Conservation (phyloP, 2,797 vertebrate genomes). For the Silurus lanzhouensis region DNA sequence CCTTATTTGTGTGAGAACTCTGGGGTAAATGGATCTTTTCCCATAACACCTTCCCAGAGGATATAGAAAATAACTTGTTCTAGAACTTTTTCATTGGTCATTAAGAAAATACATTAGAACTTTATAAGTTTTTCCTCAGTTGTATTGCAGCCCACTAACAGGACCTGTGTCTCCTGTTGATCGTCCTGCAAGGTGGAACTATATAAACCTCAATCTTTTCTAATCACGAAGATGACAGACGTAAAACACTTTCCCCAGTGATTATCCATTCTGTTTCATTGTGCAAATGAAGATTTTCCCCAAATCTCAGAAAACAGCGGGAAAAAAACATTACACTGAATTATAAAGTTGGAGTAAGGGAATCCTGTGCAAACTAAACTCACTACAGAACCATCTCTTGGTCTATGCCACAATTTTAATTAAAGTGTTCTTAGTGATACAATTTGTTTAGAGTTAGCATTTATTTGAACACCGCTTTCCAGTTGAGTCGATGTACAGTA, state of each 20-base stretch:
- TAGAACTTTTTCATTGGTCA: not conserved
- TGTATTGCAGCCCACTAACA: not conserved
- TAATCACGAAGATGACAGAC: slow-evolving; percentile 63
- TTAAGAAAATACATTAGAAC: not conserved
- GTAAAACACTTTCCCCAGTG: slow-evolving; percentile 57
- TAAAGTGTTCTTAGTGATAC: not conserved
- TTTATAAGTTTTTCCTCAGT: not conserved
- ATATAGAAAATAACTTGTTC: not conserved
- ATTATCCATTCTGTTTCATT: slow-evolving; percentile 57
- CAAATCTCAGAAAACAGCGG: slow-evolving; percentile 18
- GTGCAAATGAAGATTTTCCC: slow-evolving; percentile 33
- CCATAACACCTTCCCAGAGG: not conserved
- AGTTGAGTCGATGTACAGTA: not conserved
- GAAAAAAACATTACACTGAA: not conserved
- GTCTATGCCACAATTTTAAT: not conserved
- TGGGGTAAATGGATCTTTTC: not conserved
- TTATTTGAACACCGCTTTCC: not conserved
- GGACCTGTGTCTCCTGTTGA: slow-evolving; percentile 21
- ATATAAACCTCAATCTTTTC: slow-evolving; percentile 54
- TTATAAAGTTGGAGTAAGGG: not conserved
- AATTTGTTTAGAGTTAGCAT: not conserved
- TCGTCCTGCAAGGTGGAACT: slow-evolving; percentile 55
- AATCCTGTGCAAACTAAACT: not conserved
- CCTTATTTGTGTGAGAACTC: not conserved
- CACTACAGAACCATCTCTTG: not conserved